Evolutionary conservation across 2,797 vertebrate genomes (phyloP).

Genomic region (Phalanger gymnotis): DNA sequence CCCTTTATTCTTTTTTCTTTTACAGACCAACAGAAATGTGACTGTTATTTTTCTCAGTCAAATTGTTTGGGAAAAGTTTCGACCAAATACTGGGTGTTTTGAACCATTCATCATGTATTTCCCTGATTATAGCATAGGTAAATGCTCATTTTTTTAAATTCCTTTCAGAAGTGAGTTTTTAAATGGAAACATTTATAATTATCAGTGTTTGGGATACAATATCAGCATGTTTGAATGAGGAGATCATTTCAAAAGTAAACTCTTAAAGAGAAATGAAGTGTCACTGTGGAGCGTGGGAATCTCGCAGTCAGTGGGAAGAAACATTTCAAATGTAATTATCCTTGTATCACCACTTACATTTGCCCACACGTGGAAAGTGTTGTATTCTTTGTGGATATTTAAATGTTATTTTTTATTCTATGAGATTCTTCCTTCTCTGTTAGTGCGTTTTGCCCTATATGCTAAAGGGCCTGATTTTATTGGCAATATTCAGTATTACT

Average conservation of each 20-base stretch:
- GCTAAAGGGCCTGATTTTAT: constrained; percentile 42
- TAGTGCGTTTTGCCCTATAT: constrained; percentile 45
- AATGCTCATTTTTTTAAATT: constrained; percentile 58
- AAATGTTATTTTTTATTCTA: constrained; percentile 44
- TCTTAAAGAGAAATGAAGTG: neutral
- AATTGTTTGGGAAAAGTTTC: constrained; percentile 97
- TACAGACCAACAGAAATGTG: constrained; percentile 93
- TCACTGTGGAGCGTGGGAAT: neutral
- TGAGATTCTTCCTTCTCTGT: constrained; percentile 16
- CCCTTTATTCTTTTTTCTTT: constrained; percentile 56
- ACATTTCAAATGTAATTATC: neutral
- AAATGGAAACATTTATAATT: neutral
- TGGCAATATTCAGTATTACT: constrained; percentile 26
- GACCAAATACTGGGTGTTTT: constrained; percentile 93
- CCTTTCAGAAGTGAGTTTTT: constrained; percentile 43
- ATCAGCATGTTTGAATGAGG: neutral
- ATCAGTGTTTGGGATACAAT: neutral
- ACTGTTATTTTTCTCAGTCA: constrained; percentile 95
- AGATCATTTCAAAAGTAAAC: neutral
- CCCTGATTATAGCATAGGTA: constrained; percentile 98
- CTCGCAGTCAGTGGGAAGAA: neutral
- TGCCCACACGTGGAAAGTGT: neutral
- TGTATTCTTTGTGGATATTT: constrained; percentile 20
- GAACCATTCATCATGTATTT: constrained; percentile 95
- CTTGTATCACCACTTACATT: neutral